Evolutionary conservation across 2,113 vertebrate genomes (phyloP), one percentile per base, ranked within the genome.

Genomic region (Gallinago jamesoni): DNA sequence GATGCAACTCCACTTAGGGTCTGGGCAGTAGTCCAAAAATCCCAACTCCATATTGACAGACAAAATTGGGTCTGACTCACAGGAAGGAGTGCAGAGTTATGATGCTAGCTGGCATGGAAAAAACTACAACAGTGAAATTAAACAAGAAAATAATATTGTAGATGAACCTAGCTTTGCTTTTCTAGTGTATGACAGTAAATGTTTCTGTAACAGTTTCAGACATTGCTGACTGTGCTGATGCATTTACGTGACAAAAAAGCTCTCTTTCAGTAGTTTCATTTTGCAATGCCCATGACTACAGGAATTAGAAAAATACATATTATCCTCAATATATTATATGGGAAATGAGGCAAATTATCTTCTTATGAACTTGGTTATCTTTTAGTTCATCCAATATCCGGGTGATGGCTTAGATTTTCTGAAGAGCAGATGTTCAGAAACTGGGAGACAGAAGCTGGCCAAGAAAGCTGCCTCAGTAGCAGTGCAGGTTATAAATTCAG

Each of bases 401-500:
- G 60, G 70, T 86, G 68, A 83, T 94, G 82, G 89, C 75, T 95
- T 87, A 39, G 39, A 64, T 84, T 84, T 94, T 96, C 75, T 64
- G 37, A 93, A 72, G 14, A 94, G 62, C 95, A 96, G 89, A 94
- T 96, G 94, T 87, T 96, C 69, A 60, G 77, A 93, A 87, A 72
- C 6, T 69, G 73, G 41, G 33, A 96, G 76, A 43, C 52, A 94
- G 83, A 93, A 95, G 79, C 56, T 68, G 57, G 66, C 92, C 86
- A 95, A 89, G 83, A 94, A 96, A 93, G 76, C 66, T 84, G 73
- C 86, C 48, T 86, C 66, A 72, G 66, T 94, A 93, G 77, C 73
- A 92, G 48, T 47, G 22, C 86, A 90, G 88, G 90, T 96, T 95
- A 93, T 96, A 96, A 86, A 96, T 93, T 90, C 92, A 84, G 43